Percentiles rank a stretch among this genome's conserved stretches.
Conservation (phyloP, 2,888 invertebrate species). For the Anthrax anthrax region DNA sequence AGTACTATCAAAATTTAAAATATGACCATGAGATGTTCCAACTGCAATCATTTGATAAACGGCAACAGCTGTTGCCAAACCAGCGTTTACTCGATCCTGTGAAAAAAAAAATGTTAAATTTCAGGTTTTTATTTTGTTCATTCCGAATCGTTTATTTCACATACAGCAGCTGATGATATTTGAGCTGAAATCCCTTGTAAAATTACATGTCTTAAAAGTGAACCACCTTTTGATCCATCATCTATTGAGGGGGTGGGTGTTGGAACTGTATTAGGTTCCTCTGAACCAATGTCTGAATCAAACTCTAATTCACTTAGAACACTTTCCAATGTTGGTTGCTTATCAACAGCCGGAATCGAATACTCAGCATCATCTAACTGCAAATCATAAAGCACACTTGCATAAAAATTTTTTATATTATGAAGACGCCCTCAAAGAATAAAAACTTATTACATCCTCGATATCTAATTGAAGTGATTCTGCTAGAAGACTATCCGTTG, state of each 20-base stretch:
- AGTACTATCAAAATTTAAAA: slow-evolving; percentile 71
- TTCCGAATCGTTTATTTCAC: slow-evolving; percentile 18
- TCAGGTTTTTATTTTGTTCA: no score
- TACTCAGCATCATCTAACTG: slow-evolving; percentile 71
- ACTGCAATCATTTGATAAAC: slow-evolving; percentile 71
- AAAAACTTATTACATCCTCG: slow-evolving; percentile 43
- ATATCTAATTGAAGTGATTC: slow-evolving; percentile 48
- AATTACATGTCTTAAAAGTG: slow-evolving; percentile 61
- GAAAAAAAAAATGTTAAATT: background rate
- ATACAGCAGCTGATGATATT: slow-evolving; percentile 69
- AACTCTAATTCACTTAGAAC: slow-evolving; percentile 62
- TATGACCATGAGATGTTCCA: slow-evolving; percentile 86
- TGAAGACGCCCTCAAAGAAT: no score
- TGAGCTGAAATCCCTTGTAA: slow-evolving; percentile 84
- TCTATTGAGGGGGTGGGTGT: slow-evolving; percentile 34
- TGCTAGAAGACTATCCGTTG: slow-evolving; percentile 47
- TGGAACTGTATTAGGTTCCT: slow-evolving; percentile 24
- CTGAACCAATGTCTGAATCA: slow-evolving; percentile 42
- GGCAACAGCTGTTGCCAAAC: slow-evolving; percentile 72
- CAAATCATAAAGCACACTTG: slow-evolving; percentile 21
- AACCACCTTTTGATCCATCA: slow-evolving; percentile 35
- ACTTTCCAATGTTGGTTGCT: slow-evolving; percentile 64
- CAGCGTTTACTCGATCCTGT: slow-evolving; percentile 78
- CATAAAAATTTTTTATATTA: background rate
- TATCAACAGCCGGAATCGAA: slow-evolving; percentile 60